Base-by-base conservation (phyloP, 2,888 invertebrate genomes). In the Clusia tigrina region DNA sequence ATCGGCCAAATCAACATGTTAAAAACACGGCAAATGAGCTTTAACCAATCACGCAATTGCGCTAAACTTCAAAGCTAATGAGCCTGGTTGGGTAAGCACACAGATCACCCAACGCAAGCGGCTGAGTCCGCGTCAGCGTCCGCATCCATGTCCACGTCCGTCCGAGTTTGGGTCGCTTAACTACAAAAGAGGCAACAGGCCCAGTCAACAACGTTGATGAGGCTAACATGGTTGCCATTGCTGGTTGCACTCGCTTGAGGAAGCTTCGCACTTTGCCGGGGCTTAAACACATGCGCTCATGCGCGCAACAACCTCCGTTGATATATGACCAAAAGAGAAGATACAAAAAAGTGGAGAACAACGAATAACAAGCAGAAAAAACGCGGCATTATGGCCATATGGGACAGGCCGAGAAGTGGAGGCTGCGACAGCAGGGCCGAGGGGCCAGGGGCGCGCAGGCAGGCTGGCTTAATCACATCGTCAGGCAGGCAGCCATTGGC, bases 51-150 rank as follows among this genome's bases (percentile, higher is more conserved):
- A 81, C 73, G 77, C 80, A 73, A 74, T 71, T 72, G 79, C 79
- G 79, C 79, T 71, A 67, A 79, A 80, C 81, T 80, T 80, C 79
- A 80, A 80, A 80, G 79, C 70, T 72, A 74, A 78, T 77, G 76
- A 77, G 75, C 54, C 37, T 18, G 32, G 58, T 37, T n/a, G 9
- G 25, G n/a, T n/a, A 24, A 54, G 22, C 20, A 22, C 52, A 20
- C n/a, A 54, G 54, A 18, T 9, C 23, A 54, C n/a, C n/a, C n/a
- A n/a, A n/a, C n/a, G n/a, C n/a, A 26, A 20, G 25, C 12, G 54
- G n/a, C 24, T 37, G n/a, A n/a, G n/a, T n/a, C 18, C 22, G 54
- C 23, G 20, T 26, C 17, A 25, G 25, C n/a, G 54, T 24, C 24
- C 38, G 51, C 52, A 54, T 32, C 6, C 32, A 6, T 9, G 32